Conservation (phyloP, 2,113 vertebrate genomes). For the Cyprinodon brontotheroides region DNA sequence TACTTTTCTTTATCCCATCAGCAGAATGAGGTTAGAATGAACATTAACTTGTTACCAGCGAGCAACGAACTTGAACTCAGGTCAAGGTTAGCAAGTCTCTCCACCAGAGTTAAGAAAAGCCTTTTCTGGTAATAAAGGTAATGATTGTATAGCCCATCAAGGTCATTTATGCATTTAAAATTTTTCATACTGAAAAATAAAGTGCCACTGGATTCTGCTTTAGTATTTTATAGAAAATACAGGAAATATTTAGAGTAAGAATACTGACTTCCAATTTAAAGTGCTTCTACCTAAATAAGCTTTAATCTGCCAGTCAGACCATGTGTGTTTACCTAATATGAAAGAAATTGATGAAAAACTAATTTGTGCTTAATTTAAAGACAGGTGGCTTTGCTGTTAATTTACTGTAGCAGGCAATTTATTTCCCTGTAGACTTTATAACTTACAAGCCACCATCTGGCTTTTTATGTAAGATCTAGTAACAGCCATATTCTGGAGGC, state of each 20-base stretch:
- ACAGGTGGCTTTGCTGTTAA: not conserved
- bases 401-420: not conserved
- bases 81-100: too few species aligned
- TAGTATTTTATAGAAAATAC: not conserved
- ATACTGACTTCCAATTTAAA: not conserved
- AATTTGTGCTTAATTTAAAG: not conserved
- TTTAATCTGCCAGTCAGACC: not conserved
- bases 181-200: too few species aligned
- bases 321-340: not conserved
- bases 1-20: too few species aligned
- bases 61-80: too few species aligned
- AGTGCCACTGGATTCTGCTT: not conserved
- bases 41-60: too few species aligned
- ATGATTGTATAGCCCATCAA: not conserved
- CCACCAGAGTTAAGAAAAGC: not conserved
- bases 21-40: too few species aligned
- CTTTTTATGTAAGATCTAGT: not conserved
- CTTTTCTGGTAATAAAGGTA: too few species aligned
- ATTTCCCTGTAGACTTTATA: not conserved
- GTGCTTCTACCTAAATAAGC: not conserved
- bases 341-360: not conserved
- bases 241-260: not conserved
- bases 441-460: constrained; percentile 2
- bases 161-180: not conserved
- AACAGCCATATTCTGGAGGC: not conserved